Evolutionary conservation across 92 coral and sea anemone species (phyloP).

Genomic region (Micromussa lordhowensis): DNA sequence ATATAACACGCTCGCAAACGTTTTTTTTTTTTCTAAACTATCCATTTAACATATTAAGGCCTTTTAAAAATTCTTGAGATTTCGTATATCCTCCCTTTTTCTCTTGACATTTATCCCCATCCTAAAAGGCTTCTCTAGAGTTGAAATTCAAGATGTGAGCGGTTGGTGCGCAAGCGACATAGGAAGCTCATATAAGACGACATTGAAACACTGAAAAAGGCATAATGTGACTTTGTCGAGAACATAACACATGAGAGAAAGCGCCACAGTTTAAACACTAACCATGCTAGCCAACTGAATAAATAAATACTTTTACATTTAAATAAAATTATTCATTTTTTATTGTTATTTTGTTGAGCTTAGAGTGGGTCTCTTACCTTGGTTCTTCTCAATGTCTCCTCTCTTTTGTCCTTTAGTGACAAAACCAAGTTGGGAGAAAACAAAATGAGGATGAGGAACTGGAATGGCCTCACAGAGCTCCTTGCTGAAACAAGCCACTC

Average conservation of each 20-base stretch:
- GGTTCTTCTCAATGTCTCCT: constrained; percentile 41
- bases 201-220: neutral
- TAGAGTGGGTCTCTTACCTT: neutral
- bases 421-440: constrained; percentile 75
- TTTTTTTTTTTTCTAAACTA: too few relatives aligned
- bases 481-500: constrained; percentile 81
- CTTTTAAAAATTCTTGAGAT: neutral
- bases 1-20: too few relatives aligned
- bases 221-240: neutral
- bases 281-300: too few relatives aligned
- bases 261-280: neutral
- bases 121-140: too few relatives aligned
- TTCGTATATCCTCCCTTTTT: too few relatives aligned
- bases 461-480: constrained; percentile 76
- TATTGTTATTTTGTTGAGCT: neutral
- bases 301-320: too few relatives aligned
- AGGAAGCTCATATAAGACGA: neutral
- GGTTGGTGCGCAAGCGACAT: neutral
- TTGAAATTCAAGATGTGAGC: neutral
- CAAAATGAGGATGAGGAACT: constrained; percentile 86
- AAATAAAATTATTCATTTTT: too few relatives aligned
- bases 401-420: constrained; percentile 71
- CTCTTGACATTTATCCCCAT: neutral
- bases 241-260: neutral
- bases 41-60: too few relatives aligned